Evolutionary conservation across 37 sponge, comb jelly and placozoan species (phyloP), one percentile per base, ranked within the genome.

Genomic region (Petrosia ficiformis): DNA sequence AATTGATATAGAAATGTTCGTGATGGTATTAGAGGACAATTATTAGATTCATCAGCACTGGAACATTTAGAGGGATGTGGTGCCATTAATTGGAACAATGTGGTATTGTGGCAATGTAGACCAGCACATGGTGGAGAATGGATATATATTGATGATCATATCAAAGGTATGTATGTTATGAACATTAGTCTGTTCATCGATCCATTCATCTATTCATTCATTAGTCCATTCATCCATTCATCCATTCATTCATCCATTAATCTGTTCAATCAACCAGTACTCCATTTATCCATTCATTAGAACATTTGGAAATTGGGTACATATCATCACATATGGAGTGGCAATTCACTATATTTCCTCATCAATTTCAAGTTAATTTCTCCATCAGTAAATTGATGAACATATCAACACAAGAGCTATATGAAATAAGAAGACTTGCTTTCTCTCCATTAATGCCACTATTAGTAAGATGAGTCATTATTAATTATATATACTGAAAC

Each of bases 401-500:
- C 44, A 37, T 37, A 19, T 25, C 1, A 38, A 67, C 48, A 11
- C 41, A 68, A 25, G 68, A 25, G 25, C 32, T 82, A 19, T 74
- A 73, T 56, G 77, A 66, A 24, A 67, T 75, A 1, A 48, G 87
- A 25, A 39, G 87, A 80, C 82, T 87, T 34, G 81, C 82, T 0
- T 66, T 80, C 0, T 70, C 77, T 59, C 82, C 87, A 31, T 64
- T 87, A 21, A 80, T 87, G 81, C 81, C 87, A 37, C 44, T 87
- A 77, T 81, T 81, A 71, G 87, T 85, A 72, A 25, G 34, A 10
- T n/a, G n/a, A n/a, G n/a, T n/a, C n/a, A n/a, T n/a, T n/a, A n/a
- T n/a, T n/a, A n/a, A n/a, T n/a, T n/a, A n/a, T n/a, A n/a, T n/a
- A n/a, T n/a, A n/a, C n/a, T n/a, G n/a, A n/a, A n/a, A n/a, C n/a